Percentiles rank a stretch among this genome's conserved stretches.
Conservation (phyloP, 2,797 vertebrate species). For the Danio choprae region DNA sequence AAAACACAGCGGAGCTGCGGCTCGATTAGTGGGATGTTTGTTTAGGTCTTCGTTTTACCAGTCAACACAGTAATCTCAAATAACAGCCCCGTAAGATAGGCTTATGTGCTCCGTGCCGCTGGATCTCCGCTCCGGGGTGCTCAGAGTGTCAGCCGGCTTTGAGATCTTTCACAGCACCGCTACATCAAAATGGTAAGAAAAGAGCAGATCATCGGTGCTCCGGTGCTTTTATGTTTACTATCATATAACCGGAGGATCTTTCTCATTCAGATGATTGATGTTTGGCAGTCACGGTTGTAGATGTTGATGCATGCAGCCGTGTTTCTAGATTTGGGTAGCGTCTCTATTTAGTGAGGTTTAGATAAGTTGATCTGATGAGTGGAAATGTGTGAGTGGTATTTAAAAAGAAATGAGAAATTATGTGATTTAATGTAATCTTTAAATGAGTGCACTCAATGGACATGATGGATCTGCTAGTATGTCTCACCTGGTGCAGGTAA, state of each 20-base stretch:
- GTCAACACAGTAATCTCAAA: conserved; percentile 64
- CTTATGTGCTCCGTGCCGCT: conserved; percentile 81
- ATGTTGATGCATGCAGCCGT: neutral
- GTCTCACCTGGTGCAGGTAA: conserved; percentile 47
- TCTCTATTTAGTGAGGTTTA: neutral
- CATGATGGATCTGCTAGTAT: conserved; percentile 18
- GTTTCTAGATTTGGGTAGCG: neutral
- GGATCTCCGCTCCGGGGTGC: conserved; percentile 75
- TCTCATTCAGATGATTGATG: neutral
- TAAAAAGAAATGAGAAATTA: neutral
- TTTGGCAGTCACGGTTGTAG: no score
- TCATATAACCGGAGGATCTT: neutral
- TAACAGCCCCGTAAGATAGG: conserved; percentile 67
- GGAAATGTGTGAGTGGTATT: neutral
- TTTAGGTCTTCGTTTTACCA: conserved; percentile 60
- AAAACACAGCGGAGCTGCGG: conserved; percentile 76
- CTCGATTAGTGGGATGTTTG: conserved; percentile 68
- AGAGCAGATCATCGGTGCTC: conserved; percentile 34
- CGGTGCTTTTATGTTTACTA: neutral
- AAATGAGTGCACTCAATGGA: neutral
- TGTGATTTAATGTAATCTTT: neutral
- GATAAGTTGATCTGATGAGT: neutral
- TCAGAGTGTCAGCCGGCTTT: conserved; percentile 73
- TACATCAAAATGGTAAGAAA: conserved; percentile 82
- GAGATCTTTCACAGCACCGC: conserved; percentile 73